A percentile compares a stretch with the other conserved stretches of the same genome.
Conservation (phyloP, 2,113 vertebrate genomes). For the Oryctolagus cuniculus region DNA sequence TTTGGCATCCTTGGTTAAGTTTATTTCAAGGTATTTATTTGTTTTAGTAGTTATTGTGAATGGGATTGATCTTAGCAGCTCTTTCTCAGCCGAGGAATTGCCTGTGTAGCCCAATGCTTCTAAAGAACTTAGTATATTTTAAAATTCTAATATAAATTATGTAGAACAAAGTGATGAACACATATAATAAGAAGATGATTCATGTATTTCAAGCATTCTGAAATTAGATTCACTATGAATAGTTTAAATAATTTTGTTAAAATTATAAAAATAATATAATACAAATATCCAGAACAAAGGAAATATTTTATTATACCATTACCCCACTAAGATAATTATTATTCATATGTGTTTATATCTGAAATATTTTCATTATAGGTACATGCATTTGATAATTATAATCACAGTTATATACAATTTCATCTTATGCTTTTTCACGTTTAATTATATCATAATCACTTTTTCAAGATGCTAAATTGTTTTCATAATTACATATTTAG, state of each 20-base stretch:
- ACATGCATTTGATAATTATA: constrained; percentile 42
- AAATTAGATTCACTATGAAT: background rate
- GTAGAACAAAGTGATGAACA: background rate
- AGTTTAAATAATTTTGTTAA: background rate
- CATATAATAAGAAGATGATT: background rate
- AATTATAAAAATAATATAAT: background rate
- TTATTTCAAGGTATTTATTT: too few species aligned
- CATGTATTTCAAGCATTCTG: background rate
- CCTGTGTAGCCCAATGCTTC: too few species aligned
- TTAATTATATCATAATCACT: constrained; percentile 55
- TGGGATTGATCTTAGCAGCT: too few species aligned
- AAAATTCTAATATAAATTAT: background rate
- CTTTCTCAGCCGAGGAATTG: too few species aligned
- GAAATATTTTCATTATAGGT: constrained; percentile 30
- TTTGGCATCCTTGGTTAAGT: too few species aligned
- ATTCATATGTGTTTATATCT: constrained; percentile 38
- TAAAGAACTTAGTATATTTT: too few species aligned
- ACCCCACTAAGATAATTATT: background rate
- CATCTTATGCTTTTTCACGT: background rate
- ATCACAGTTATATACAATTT: constrained; percentile 20
- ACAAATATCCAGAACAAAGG: constrained; percentile 9
- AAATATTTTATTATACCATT: background rate
- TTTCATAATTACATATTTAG: constrained; percentile 62
- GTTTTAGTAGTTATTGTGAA: too few species aligned
- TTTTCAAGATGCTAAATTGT: constrained; percentile 40